Base-by-base conservation (phyloP, 2,888 invertebrate genomes). In the Drosophila maculinotata region DNA sequence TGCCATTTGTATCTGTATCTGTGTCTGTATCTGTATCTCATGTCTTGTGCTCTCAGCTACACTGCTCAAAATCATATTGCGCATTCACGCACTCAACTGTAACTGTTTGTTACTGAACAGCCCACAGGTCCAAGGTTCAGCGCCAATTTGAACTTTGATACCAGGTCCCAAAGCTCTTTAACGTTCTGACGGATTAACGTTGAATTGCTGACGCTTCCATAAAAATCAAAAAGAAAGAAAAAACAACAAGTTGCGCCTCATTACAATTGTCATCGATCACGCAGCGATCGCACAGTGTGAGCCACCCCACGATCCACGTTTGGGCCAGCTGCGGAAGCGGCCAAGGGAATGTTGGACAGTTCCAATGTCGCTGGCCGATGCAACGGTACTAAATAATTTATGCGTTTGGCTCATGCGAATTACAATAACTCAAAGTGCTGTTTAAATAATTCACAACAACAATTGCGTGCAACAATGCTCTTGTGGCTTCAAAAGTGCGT, bases 251-350 rank as follows among this genome's bases (percentile, higher is more conserved):
- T 60, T 66, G 47, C 33, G 38, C 57, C 69, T 84, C 81, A 78
- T 82, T 82, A 82, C 52, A 59, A 48, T 73, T 76, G 71, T 67
- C 70, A 84, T 79, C 84, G 73, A 82, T 82, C 84, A 83, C 9
- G 12, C 14, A 17, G 26, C 47, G 42, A 60, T 56, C 23, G 56
- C 23, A 25, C 31, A 39, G 26, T 60, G 57, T 39, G 26, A 38
- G 39, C 20, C 45, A 14, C 28, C 57, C 35, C n/a, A 38, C 30
- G n/a, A 20, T n/a, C 15, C 10, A 17, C 3, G 12, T 42, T 10
- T 9, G 25, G 33, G 23, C n/a, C 23, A 23, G 12, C 17, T 10
- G 20, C 65, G 44, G 44, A 44, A 38, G 30, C 36, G 26, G 15
- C n/a, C 2, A 3, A 10, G 31, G 39, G 35, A 57, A 39, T 26